Conservation (phyloP, 2,113 vertebrate genomes). For the Hypanus sabinus region DNA sequence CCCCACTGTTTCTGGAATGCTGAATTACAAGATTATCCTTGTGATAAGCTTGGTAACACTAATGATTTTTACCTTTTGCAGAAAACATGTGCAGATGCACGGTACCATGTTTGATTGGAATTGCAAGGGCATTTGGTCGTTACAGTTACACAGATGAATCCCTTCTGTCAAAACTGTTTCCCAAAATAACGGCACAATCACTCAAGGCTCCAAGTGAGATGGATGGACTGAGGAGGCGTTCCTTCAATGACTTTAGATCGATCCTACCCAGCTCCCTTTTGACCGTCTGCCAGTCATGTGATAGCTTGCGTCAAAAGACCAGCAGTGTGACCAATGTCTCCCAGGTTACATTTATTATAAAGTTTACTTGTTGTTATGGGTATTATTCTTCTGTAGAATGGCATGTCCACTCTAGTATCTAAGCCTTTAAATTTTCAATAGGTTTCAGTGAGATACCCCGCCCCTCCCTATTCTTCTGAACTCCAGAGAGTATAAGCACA, state of each 20-base stretch:
- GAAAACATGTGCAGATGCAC: constrained; percentile 84
- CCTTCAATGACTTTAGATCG: constrained; percentile 92
- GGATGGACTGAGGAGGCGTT: constrained; percentile 77
- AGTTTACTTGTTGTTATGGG: too few species aligned
- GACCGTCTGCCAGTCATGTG: constrained; percentile 70
- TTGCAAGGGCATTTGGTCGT: constrained; percentile 83
- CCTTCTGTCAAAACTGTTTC: constrained; percentile 84
- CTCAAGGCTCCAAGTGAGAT: constrained; percentile 67
- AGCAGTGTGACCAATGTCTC: constrained; percentile 70
- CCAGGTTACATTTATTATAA: constrained; percentile 59
- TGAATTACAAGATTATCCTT: background rate
- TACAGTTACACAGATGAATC: constrained; percentile 81
- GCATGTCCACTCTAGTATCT: too few species aligned
- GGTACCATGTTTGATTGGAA: constrained; percentile 78
- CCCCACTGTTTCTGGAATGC: background rate
- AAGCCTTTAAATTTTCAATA: too few species aligned
- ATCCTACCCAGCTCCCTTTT: constrained; percentile 86
- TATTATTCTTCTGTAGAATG: background rate
- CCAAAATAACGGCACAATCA: constrained; percentile 63
- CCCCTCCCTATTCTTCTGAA: too few species aligned
- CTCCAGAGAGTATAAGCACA: too few species aligned
- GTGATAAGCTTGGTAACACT: background rate
- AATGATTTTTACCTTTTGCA: constrained; percentile 47
- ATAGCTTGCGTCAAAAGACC: constrained; percentile 70
- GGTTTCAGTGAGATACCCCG: too few species aligned